Percentiles rank a stretch among this genome's conserved stretches.
Evolutionary conservation across 2,888 invertebrate genomes (phyloP).

Genomic region (Yponomeuta sedellus): DNA sequence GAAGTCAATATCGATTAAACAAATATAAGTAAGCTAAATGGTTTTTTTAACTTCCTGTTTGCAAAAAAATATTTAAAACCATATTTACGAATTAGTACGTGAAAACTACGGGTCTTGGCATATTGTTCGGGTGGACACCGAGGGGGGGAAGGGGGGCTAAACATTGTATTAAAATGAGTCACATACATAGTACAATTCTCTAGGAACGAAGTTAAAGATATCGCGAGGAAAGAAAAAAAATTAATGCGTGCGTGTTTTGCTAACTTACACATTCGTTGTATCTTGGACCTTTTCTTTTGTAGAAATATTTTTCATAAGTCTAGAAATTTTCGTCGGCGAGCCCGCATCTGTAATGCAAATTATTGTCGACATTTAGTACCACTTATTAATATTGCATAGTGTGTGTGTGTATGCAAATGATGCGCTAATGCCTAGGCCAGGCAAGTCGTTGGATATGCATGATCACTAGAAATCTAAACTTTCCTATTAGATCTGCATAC

Average conservation of each 20-base stretch:
- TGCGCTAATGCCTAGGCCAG: background rate
- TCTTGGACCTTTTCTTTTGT: background rate
- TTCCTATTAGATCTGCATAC: background rate
- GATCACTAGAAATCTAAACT: background rate
- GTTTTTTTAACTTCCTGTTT: background rate
- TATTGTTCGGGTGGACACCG: too few relatives aligned
- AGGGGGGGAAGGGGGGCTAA: too few relatives aligned
- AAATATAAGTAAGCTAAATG: too few relatives aligned
- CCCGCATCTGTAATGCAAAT: conserved; percentile 40
- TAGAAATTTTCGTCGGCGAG: conserved; percentile 43
- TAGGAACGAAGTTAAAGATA: too few relatives aligned
- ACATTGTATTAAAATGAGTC: too few relatives aligned
- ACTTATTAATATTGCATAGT: background rate
- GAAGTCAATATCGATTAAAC: too few relatives aligned
- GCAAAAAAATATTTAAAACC: too few relatives aligned
- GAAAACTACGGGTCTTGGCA: too few relatives aligned
- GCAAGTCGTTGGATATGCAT: background rate
- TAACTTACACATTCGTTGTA: background rate
- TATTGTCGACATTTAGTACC: conserved; percentile 1
- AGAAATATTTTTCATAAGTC: conserved; percentile 20
- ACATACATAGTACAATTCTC: too few relatives aligned
- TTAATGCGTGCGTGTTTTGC: background rate
- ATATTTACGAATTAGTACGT: too few relatives aligned
- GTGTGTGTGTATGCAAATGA: background rate
- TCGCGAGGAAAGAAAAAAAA: too few relatives aligned